These are phyloP conservation scores for Lamellibrachia luymesi DNA, from an alignment of 1,140 invertebrate genomes.

Conservation along the genomic window DNA sequence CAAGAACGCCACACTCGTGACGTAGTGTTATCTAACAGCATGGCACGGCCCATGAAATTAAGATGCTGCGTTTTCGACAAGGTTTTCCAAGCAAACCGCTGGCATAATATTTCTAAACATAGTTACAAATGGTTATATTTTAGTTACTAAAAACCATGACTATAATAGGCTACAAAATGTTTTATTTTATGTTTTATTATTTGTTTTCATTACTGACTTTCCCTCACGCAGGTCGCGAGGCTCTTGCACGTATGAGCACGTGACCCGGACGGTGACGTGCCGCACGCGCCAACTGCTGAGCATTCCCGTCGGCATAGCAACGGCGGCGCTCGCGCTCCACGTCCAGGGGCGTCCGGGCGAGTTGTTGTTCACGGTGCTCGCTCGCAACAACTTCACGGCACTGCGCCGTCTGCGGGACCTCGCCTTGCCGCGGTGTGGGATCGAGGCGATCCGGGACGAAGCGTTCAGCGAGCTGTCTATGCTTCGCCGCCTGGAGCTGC, in stretches of 20 bases:
- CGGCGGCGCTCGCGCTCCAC: neutral
- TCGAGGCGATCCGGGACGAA: slow-evolving; percentile 12
- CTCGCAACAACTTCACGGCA: neutral
- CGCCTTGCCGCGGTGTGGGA: slow-evolving; percentile 14
- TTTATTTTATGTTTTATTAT: neutral
- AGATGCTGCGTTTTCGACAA: no score
- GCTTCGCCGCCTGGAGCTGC: slow-evolving; percentile 23
- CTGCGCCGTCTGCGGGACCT: slow-evolving; percentile 13
- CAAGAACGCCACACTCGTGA: no score
- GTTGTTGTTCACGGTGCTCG: neutral
- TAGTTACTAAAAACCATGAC: no score
- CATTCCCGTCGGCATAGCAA: slow-evolving; percentile 1
- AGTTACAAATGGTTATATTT: no score
- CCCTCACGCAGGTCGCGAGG: neutral
- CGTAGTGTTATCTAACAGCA: no score
- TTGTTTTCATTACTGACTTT: neutral
- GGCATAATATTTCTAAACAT: no score
- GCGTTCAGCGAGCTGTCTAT: slow-evolving; percentile 12
- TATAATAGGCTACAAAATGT: no score
- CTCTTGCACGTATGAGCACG: slow-evolving; percentile 12
- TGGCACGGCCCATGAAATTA: no score
- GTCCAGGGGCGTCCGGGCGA: neutral
- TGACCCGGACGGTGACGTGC: slow-evolving; percentile 9
- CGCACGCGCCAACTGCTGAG: neutral
- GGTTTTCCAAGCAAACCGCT: no score